Conservation (phyloP, 2,888 invertebrate species). For the Brenthis ino region DNA sequence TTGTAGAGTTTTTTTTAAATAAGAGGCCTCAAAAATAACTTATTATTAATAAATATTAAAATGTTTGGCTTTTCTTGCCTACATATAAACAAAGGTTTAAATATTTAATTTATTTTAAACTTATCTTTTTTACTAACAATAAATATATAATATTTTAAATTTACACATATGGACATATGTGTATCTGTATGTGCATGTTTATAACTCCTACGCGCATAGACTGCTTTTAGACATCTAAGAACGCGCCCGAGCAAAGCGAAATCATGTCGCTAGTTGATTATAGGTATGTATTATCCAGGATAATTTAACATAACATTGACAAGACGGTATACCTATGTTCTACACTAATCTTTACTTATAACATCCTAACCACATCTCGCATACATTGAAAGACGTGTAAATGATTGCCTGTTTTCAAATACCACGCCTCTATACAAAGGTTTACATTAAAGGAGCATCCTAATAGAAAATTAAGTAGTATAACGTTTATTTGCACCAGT, state of each 20-base stretch:
- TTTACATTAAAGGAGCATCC: constrained; percentile 23
- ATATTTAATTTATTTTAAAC: no score
- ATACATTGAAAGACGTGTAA: constrained; percentile 29
- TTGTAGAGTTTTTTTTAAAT: not conserved
- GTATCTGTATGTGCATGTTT: no score
- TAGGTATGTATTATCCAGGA: not conserved
- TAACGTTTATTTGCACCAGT: not conserved
- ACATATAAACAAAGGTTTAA: no score
- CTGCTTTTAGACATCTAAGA: not conserved
- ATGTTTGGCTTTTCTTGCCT: no score
- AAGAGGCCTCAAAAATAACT: no score
- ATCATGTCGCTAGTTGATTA: not conserved
- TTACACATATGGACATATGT: no score
- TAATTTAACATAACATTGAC: constrained; percentile 12
- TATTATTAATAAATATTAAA: no score
- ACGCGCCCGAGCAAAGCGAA: not conserved
- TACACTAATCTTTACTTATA: constrained; percentile 19
- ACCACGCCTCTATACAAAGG: constrained; percentile 24
- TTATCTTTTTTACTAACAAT: no score
- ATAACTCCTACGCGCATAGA: no score
- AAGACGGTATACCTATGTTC: constrained; percentile 16
- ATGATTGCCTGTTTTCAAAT: constrained; percentile 22
- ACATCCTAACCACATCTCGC: constrained; percentile 20
- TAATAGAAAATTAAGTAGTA: constrained; percentile 11
- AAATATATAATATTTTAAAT: no score